Evolutionary conservation across 2,113 vertebrate genomes (phyloP).

Genomic region (Sporophila hypoxantha): DNA sequence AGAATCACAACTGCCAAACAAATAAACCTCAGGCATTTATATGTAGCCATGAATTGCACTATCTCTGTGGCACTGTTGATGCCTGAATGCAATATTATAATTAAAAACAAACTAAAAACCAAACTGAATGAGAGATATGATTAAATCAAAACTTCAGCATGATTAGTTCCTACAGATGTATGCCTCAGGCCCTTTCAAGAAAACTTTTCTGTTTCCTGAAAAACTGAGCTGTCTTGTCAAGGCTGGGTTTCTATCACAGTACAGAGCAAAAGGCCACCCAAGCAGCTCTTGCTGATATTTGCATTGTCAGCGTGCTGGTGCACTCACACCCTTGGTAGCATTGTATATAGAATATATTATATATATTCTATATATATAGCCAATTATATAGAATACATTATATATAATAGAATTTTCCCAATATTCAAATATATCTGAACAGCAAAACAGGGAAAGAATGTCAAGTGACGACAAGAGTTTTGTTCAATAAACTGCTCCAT

Average conservation of each 20-base stretch:
- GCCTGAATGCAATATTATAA: background rate
- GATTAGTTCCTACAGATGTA: background rate
- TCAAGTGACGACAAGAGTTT: background rate
- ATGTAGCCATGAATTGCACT: background rate
- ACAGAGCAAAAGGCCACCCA: background rate
- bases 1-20: background rate
- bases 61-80: background rate
- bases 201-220: background rate
- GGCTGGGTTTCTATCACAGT: background rate
- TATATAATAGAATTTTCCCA: background rate
- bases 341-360: background rate
- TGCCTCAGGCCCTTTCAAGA: background rate
- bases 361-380: no score
- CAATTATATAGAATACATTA: no score
- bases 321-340: background rate
- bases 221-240: background rate
- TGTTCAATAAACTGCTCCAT: background rate
- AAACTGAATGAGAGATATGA: background rate
- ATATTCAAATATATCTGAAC: background rate
- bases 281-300: background rate
- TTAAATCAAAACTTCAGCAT: background rate
- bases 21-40: background rate
- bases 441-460: background rate
- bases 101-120: background rate
- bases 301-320: background rate